These are phyloP conservation scores for Lithodes maja DNA, from an alignment of 2,888 invertebrate species.

Conservation along the genomic window DNA sequence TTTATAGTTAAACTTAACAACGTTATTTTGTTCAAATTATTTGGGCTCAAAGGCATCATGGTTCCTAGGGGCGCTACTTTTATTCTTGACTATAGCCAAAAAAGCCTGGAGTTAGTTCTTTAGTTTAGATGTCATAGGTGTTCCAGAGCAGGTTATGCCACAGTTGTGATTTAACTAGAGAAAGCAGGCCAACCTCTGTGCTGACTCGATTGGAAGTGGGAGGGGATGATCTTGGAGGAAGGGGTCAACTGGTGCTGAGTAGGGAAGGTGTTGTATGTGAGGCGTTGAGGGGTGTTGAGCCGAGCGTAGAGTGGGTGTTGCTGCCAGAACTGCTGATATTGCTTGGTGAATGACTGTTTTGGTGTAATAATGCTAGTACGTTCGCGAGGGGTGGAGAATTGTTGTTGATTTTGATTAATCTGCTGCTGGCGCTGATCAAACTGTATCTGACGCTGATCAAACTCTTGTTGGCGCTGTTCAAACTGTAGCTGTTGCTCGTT, in stretches of 20 bases:
- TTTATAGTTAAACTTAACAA: no score
- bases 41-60: no score
- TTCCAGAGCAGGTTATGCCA: neutral
- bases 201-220: neutral
- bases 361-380: neutral
- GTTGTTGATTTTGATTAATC: no score
- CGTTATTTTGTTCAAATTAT: no score
- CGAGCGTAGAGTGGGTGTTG: neutral
- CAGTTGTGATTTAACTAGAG: neutral
- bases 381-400: no score
- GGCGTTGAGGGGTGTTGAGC: neutral
- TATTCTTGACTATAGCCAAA: no score
- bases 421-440: no score
- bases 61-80: no score
- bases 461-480: neutral
- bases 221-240: neutral
- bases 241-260: neutral
- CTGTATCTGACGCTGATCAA: neutral
- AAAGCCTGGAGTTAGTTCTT: no score
- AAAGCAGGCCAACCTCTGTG: neutral
- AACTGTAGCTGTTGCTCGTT: neutral
- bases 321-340: neutral
- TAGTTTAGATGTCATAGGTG: no score
- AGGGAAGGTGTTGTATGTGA: neutral
- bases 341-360: neutral